Evolutionary conservation across 2,113 vertebrate species (phyloP).

Genomic region (Nymphicus hollandicus): DNA sequence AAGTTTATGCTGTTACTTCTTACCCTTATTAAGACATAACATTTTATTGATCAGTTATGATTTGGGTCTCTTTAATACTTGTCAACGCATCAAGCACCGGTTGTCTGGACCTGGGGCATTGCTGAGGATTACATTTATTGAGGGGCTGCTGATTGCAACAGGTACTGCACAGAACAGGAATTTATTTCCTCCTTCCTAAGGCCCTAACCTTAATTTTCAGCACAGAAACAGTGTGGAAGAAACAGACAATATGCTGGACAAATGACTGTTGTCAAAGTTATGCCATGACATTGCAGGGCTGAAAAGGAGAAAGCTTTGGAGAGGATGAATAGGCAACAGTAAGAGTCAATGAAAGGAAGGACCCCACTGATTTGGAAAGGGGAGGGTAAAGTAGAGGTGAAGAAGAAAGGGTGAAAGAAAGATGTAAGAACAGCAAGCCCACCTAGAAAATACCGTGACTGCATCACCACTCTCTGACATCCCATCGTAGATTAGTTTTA

Average conservation of each 20-base stretch:
- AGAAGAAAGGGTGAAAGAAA: background rate
- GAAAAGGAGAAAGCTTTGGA: background rate
- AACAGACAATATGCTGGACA: background rate
- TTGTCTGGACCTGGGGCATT: background rate
- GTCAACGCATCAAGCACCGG: background rate
- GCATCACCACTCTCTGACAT: background rate
- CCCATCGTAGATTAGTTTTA: background rate
- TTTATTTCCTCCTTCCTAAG: background rate
- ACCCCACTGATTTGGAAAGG: background rate
- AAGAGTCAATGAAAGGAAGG: background rate
- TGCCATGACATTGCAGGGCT: background rate
- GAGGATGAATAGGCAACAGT: background rate
- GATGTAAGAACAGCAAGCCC: background rate
- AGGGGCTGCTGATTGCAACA: background rate
- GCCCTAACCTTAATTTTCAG: background rate
- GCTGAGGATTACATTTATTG: background rate
- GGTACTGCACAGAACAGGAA: background rate
- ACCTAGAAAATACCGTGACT: background rate
- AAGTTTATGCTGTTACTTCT: background rate
- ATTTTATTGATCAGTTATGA: background rate
- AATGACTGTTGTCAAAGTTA: background rate
- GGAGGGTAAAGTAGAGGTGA: background rate
- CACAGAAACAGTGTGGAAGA: background rate
- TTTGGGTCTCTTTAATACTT: background rate
- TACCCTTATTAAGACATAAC: background rate